Evolutionary conservation across 2,797 vertebrate species (phyloP).

Genomic region (Benthosema pterotum): DNA sequence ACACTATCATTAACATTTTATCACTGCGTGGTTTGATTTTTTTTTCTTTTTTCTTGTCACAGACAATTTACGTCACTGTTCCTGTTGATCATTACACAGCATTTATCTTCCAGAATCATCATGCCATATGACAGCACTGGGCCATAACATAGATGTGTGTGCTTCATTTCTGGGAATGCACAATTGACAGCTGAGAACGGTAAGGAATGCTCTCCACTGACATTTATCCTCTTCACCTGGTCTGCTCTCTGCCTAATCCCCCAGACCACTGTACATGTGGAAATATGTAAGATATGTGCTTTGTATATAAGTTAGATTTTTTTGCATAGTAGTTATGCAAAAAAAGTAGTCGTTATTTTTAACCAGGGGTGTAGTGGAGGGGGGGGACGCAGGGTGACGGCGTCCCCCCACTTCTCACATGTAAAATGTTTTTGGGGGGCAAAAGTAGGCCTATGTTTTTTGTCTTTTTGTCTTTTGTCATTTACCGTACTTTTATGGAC

Average conservation of each 20-base stretch:
- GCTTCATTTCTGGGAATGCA: slow-evolving; percentile 45
- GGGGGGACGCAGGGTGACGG: no score
- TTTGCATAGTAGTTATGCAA: no score
- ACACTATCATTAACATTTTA: slow-evolving; percentile 58
- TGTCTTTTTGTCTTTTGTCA: no score
- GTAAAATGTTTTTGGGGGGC: no score
- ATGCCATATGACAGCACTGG: slow-evolving; percentile 57
- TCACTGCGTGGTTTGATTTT: slow-evolving; percentile 23
- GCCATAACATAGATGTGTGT: slow-evolving; percentile 51
- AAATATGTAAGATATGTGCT: slow-evolving; percentile 23
- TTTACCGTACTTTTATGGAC: no score
- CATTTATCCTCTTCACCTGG: slow-evolving; percentile 57
- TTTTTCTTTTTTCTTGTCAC: slow-evolving; percentile 32
- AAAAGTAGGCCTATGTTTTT: no score
- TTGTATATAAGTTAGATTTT: neutral
- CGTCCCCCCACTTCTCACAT: no score
- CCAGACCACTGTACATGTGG: slow-evolving; percentile 5
- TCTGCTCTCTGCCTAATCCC: slow-evolving; percentile 47
- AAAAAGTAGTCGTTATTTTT: no score
- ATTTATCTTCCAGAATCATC: slow-evolving; percentile 53
- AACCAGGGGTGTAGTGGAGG: no score
- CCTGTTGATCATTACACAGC: slow-evolving; percentile 37
- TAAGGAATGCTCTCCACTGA: slow-evolving; percentile 58
- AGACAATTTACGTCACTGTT: slow-evolving; percentile 27
- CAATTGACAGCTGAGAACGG: slow-evolving; percentile 26